Evolutionary conservation across 1,140 invertebrate genomes (phyloP).

Genomic region (Drosophila aff.): DNA sequence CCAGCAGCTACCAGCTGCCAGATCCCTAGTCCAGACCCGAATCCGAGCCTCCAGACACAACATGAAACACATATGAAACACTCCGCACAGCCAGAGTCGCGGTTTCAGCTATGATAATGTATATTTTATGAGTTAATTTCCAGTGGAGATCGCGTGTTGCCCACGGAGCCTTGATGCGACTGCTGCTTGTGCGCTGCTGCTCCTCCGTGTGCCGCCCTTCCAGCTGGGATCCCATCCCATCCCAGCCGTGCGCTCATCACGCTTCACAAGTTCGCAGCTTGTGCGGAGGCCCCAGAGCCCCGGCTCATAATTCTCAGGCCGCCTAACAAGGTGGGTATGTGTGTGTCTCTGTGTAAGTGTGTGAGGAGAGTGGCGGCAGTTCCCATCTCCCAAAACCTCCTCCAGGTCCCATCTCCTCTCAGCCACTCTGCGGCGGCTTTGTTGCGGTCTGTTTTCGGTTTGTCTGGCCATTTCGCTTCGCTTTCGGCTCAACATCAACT

Average conservation of each 20-base stretch:
- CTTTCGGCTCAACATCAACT: conserved; percentile 61
- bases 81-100: conserved; percentile 34
- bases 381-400: conserved; percentile 25
- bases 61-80: conserved; percentile 14
- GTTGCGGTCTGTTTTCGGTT: conserved; percentile 76
- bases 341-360: background rate
- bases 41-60: conserved; percentile 26
- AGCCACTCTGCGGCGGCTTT: conserved; percentile 66
- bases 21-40: conserved; percentile 6
- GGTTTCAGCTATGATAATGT: conserved; percentile 78
- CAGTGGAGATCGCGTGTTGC: conserved; percentile 69
- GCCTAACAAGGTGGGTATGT: conserved; percentile 52
- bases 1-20: conserved; percentile 15
- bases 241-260: conserved; percentile 71
- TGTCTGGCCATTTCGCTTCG: conserved; percentile 75
- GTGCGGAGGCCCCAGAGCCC: conserved; percentile 44
- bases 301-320: conserved; percentile 72
- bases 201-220: conserved; percentile 7
- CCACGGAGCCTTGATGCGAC: conserved; percentile 46
- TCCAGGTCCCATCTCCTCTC: conserved; percentile 16
- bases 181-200: background rate
- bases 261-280: conserved; percentile 82
- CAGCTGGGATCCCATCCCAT: conserved; percentile 16
- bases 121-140: conserved; percentile 83
- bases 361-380: conserved; percentile 6